Conservation (phyloP, 2,888 invertebrate species). For the Limnephilus auricula region DNA sequence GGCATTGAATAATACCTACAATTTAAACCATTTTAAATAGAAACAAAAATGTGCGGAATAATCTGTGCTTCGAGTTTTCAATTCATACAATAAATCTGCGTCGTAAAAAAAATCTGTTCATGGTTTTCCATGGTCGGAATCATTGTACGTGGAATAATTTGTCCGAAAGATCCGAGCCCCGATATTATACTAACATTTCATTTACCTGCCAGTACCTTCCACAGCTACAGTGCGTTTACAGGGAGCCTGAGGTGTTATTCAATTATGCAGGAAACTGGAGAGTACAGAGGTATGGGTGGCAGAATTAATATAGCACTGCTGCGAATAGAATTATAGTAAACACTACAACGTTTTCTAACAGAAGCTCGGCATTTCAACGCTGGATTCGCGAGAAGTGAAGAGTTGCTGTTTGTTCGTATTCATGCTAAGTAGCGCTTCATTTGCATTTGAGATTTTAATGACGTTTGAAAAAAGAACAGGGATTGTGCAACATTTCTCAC, state of each 20-base stretch:
- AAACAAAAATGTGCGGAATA: neutral
- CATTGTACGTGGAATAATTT: neutral
- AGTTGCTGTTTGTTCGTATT: conserved; percentile 4
- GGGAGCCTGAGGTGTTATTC: conserved; percentile 40
- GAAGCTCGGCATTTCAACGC: conserved; percentile 16
- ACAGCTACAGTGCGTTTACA: conserved; percentile 44
- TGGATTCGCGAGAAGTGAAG: conserved; percentile 40
- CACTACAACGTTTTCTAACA: neutral
- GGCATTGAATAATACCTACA: neutral
- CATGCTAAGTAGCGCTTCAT: conserved; percentile 33
- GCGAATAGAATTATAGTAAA: conserved; percentile 2
- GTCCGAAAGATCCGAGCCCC: neutral
- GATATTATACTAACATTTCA: neutral
- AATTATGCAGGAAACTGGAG: conserved; percentile 35
- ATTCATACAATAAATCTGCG: neutral
- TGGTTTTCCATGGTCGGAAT: neutral
- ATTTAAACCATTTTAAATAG: neutral
- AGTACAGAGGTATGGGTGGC: neutral
- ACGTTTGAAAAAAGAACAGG: conserved; percentile 19
- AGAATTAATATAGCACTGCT: neutral
- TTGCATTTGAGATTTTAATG: conserved; percentile 42
- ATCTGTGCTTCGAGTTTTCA: neutral
- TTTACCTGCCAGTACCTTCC: neutral
- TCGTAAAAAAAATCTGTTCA: neutral
- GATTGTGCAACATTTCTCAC: neutral